Conservation (phyloP, 2,888 invertebrate species). For the Dioctria linearis region DNA sequence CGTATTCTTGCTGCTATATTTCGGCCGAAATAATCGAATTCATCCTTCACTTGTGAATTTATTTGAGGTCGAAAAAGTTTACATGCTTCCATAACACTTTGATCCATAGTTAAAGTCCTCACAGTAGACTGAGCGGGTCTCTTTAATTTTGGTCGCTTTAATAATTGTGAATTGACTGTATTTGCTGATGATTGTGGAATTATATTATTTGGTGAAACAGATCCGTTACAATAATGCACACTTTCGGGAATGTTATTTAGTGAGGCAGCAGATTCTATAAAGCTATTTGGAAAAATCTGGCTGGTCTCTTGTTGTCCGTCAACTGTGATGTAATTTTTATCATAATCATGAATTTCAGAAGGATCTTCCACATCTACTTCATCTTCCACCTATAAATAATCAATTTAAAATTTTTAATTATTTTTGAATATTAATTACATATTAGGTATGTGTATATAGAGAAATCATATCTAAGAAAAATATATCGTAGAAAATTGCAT, state of each 20-base stretch:
- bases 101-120: background rate
- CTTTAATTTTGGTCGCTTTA: conserved; percentile 16
- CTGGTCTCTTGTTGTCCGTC: background rate
- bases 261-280: background rate
- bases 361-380: conserved; percentile 28
- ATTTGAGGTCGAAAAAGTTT: conserved; percentile 7
- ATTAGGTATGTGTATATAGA: too few relatives aligned
- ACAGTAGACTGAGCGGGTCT: background rate
- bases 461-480: background rate
- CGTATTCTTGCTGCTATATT: conserved; percentile 34
- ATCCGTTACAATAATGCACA: background rate
- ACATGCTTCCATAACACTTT: conserved; percentile 15
- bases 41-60: conserved; percentile 9
- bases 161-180: background rate
- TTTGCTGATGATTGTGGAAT: background rate
- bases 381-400: conserved; percentile 5
- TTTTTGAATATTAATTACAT: background rate
- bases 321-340: background rate
- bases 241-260: background rate
- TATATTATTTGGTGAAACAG: background rate
- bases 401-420: background rate
- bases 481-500: too few relatives aligned
- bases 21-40: conserved; percentile 31
- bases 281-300: background rate
- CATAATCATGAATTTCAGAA: background rate